phyloP scores from a whole-genome alignment of 2,888 invertebrate species.

The Dysmachus trigonus region DNA sequence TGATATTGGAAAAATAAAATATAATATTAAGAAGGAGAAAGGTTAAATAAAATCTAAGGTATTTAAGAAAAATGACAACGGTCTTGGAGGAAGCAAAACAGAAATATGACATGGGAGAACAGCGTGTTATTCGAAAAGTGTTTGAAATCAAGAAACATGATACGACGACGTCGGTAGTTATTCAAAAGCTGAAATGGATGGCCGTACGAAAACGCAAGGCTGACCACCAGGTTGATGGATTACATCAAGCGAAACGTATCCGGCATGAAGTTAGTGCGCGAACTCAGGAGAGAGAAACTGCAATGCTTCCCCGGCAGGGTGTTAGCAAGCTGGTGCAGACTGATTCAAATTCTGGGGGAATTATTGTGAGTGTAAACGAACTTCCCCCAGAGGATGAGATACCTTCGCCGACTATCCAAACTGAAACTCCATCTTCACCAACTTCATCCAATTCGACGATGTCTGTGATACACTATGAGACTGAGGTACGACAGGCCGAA shows the following conservation, averaged over 20 bases:
- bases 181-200: constrained; percentile 11
- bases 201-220: not conserved
- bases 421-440: not conserved
- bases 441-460: constrained; percentile 4
- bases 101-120: not conserved
- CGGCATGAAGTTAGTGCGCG: not conserved
- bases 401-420: not conserved
- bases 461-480: constrained; percentile 31
- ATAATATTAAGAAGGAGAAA: not conserved
- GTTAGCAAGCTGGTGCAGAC: not conserved
- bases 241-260: not conserved
- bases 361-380: constrained; percentile 2
- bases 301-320: not conserved
- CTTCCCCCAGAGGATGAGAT: not conserved
- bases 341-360: not conserved
- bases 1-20: not conserved
- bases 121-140: not conserved
- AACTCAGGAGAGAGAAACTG: not conserved
- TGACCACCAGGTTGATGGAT: not conserved
- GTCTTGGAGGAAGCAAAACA: constrained; percentile 1
- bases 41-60: not conserved
- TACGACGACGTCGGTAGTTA: not conserved
- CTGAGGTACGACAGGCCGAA: constrained; percentile 21
- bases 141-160: constrained; percentile 1
- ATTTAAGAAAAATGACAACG: not conserved